A percentile compares a stretch with the other conserved stretches of the same genome.
Evolutionary conservation across 2,888 invertebrate genomes (phyloP).

Genomic region (Cerceris rybyensis): DNA sequence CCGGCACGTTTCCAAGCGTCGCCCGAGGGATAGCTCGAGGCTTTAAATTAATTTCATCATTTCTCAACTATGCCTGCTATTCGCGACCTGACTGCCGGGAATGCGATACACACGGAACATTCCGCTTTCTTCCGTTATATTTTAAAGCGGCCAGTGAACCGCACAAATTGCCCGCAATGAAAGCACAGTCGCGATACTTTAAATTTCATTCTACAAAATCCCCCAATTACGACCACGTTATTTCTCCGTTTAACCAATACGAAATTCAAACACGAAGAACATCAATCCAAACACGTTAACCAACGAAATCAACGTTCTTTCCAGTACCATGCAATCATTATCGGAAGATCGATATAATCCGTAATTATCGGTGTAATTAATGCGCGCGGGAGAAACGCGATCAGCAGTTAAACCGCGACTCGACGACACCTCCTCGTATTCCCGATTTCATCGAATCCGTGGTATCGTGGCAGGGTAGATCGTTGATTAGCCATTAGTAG

Average conservation of each 20-base stretch:
- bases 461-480: conserved; percentile 30
- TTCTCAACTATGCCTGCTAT: conserved; percentile 8
- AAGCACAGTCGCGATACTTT: too few species aligned
- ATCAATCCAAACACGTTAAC: too few species aligned
- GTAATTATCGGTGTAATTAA: conserved; percentile 47
- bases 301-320: too few species aligned
- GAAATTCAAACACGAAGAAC: too few species aligned
- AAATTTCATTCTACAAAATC: too few species aligned
- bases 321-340: neutral
- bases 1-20: neutral
- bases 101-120: neutral
- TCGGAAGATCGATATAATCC: conserved; percentile 26
- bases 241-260: too few species aligned
- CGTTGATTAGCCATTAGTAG: conserved; percentile 54
- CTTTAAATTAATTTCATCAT: conserved; percentile 38
- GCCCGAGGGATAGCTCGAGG: neutral
- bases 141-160: neutral
- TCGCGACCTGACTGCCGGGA: conserved; percentile 3
- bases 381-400: conserved; percentile 17
- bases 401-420: conserved; percentile 43
- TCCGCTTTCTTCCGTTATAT: neutral
- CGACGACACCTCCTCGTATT: conserved; percentile 39
- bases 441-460: conserved; percentile 52
- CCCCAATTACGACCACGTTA: too few species aligned
- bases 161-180: neutral